Evolutionary conservation across 2,888 invertebrate genomes (phyloP), one percentile per base, ranked within the genome.

Genomic region (Drosophila pseudotalamancana): DNA sequence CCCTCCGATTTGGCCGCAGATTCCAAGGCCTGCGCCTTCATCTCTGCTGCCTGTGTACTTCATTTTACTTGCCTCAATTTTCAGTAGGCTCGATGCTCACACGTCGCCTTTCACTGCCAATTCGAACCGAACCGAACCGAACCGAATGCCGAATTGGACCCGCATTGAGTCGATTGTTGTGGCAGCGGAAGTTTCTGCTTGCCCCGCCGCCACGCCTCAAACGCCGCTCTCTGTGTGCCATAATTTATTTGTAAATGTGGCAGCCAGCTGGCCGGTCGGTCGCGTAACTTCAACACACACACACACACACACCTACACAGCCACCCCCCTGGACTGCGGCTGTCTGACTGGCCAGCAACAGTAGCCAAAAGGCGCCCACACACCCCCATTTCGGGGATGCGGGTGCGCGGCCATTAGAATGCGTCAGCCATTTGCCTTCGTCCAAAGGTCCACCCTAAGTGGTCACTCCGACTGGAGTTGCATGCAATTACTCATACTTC

Each of bases 171-270:
- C 65, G 66, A 71, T 49, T 74, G 62, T 66, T 62, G 63, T 67
- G 62, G 46, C 78, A 65, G 69, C 85, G 78, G 77, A 60, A 59
- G 68, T 71, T 46, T 70, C 56, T 67, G 46, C 35, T 46, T 25
- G 18, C 39, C 56, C 21, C 2, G 27, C 11, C 18, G 9, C 27
- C 29, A 14, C 14, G 2, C 35, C 39, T 34, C 43, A n/a, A n/a
- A n/a, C n/a, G n/a, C 19, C 51, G 29, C 21, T 25, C 54, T 43
- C 27, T 35, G 57, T 54, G 49, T 48, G 66, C 61, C 72, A 85
- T 87, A 77, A 83, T 83, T 88, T 83, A 83, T 80, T 68, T 67
- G 75, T 73, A 65, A 79, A 70, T 82, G 63, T 43, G 64, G 54
- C 59, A 29, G 56, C 50, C 69, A 72, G 72, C 77, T 72, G 72